Percentiles rank a stretch among this genome's conserved stretches.
Conservation (phyloP, 1,140 invertebrate genomes). For the Sogatella furcifera region DNA sequence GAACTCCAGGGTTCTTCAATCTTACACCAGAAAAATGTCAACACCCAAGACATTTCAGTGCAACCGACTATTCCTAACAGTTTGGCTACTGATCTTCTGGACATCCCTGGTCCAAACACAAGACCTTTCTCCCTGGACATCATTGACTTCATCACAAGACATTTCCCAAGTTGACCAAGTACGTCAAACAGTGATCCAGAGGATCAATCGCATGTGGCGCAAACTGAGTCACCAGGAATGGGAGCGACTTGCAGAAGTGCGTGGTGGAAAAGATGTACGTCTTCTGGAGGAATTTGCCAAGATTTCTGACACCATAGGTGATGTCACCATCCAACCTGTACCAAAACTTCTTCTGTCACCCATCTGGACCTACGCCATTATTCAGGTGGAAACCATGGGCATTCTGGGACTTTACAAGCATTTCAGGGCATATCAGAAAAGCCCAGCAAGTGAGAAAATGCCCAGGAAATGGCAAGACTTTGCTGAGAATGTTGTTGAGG, state of each 20-base stretch:
- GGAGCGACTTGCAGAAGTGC: constrained; percentile 28
- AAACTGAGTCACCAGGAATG: constrained; percentile 42
- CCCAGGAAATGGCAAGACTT: constrained; percentile 46
- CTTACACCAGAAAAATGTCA: too few relatives aligned
- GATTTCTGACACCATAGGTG: constrained; percentile 38
- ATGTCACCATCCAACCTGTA: not conserved
- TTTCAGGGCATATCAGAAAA: constrained; percentile 41
- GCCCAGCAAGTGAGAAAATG: constrained; percentile 33
- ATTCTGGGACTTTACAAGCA: constrained; percentile 46
- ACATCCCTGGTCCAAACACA: too few relatives aligned
- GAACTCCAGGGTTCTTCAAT: too few relatives aligned
- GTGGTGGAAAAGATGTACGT: constrained; percentile 35
- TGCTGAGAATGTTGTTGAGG: constrained; percentile 45
- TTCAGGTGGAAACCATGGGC: constrained; percentile 38
- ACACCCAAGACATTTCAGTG: too few relatives aligned
- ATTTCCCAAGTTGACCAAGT: constrained; percentile 1
- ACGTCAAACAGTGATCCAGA: not conserved
- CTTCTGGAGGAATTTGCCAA: constrained; percentile 42
- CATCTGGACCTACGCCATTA: constrained; percentile 43
- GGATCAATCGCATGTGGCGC: constrained; percentile 42
- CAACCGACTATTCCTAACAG: too few relatives aligned
- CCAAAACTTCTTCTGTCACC: constrained; percentile 30
- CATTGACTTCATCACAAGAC: too few relatives aligned
- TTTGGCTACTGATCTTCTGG: too few relatives aligned
- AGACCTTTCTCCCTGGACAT: too few relatives aligned